Percentiles rank a stretch among this genome's conserved stretches.
Evolutionary conservation across 1,140 invertebrate species (phyloP).

Genomic region (Cyrtorhinus lividipennis): DNA sequence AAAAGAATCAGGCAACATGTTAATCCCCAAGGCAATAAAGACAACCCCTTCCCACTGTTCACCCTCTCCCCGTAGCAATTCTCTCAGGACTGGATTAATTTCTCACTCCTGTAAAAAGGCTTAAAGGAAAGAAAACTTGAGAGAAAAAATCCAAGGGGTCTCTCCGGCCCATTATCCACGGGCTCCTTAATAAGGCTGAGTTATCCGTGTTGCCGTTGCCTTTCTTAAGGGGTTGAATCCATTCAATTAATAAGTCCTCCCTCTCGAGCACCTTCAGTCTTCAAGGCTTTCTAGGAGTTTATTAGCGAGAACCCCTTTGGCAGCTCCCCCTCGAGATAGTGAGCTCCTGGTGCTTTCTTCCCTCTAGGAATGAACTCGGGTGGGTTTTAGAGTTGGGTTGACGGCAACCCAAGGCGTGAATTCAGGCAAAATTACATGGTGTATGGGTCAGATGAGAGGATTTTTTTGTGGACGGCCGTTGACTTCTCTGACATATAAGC

Average conservation of each 20-base stretch:
- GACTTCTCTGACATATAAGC: too few relatives aligned
- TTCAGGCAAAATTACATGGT: too few relatives aligned
- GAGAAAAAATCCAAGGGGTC: constrained; percentile 11
- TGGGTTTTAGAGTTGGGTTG: too few relatives aligned
- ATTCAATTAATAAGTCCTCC: constrained; percentile 20
- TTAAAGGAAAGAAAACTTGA: not conserved
- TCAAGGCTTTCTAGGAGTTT: not conserved
- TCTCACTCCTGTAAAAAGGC: constrained; percentile 16
- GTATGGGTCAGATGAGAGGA: too few relatives aligned
- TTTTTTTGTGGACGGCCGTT: too few relatives aligned
- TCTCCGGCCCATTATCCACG: constrained; percentile 5
- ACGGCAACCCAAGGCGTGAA: too few relatives aligned
- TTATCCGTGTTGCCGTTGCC: constrained; percentile 10
- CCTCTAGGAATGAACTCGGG: too few relatives aligned
- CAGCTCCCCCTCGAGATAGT: too few relatives aligned
- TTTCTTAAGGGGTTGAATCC: constrained; percentile 16
- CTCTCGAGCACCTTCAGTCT: not conserved
- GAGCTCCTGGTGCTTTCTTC: too few relatives aligned
- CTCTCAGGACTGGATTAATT: constrained; percentile 16
- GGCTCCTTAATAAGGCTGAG: constrained; percentile 15
- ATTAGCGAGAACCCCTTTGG: too few relatives aligned
- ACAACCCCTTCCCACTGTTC: constrained; percentile 11
- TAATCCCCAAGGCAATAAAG: constrained; percentile 20
- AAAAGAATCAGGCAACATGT: constrained; percentile 20
- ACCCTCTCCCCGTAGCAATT: not conserved